Evolutionary conservation across 2,888 invertebrate species (phyloP), one percentile per base, ranked within the genome.

Genomic region (Spodoptera littoralis): DNA sequence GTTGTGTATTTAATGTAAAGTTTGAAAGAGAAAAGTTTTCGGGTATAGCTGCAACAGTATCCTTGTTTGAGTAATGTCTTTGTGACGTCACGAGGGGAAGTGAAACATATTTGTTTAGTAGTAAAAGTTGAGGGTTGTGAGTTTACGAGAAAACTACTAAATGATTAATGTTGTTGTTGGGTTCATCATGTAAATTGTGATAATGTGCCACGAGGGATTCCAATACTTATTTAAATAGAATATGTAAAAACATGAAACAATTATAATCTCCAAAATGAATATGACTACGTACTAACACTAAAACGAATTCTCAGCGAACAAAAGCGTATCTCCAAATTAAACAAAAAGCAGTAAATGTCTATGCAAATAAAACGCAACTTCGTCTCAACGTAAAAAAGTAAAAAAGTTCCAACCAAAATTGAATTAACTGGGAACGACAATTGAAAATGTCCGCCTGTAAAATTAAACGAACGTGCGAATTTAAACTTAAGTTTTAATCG

Each of bases 371-470:
- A 64, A 70, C 60, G 58, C 58, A 70, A 73, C 62, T 69, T 59
- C n/a, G 49, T 41, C 13, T 42, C 42, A 47, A 70, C 50, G 60
- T 65, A 73, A 76, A 84, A 81, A 81, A 85, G 76, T 80, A 27
- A 27, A 27, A 27, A 27, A 2, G 27, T 80, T 79, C 73, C 48
- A 42, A 27, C 55, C 58, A 24, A 73, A 81, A 84, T 84, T 80
- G 65, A 85, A 85, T 85, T 81, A 85, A 75, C 77, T 63, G 72
- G 53, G 73, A 71, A 6, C 70, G 60, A 78, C 80, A 84, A 80
- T 81, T 79, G 73, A 75, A 79, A 83, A 76, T 76, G 79, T 72
- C 74, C 51, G 58, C 36, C 49, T 11, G 47, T 46, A 27, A 42
- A 63, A 66, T 67, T 66, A 77, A 61, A 60, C 41, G 65, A 47